Conservation (phyloP, 2,113 vertebrate genomes). For the Upupa epops region DNA sequence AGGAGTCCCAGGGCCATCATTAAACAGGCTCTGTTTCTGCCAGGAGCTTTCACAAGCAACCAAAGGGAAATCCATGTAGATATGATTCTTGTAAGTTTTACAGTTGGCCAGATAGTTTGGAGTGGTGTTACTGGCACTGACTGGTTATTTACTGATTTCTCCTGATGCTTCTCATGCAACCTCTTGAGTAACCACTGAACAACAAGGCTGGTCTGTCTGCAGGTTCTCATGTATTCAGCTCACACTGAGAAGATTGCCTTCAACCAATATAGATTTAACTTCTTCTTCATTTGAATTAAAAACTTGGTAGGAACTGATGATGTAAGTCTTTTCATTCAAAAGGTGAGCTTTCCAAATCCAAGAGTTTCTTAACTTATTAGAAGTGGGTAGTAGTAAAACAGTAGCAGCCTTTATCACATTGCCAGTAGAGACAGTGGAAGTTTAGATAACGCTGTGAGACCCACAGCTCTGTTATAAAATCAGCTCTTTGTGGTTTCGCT, state of each 20-base stretch:
- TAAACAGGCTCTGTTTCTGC: neutral
- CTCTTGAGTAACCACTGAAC: neutral
- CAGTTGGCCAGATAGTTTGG: neutral
- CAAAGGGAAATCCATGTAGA: neutral
- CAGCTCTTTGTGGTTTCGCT: slow-evolving; percentile 1
- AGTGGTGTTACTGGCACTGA: neutral
- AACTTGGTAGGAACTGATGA: neutral
- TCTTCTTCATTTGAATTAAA: neutral
- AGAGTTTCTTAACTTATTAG: neutral
- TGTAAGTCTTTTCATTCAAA: neutral
- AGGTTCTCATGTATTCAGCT: neutral
- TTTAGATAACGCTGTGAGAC: neutral
- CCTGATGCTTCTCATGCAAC: neutral
- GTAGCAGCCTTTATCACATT: neutral
- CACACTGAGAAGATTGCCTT: neutral
- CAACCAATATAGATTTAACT: neutral
- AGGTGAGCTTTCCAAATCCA: neutral
- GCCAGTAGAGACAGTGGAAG: neutral
- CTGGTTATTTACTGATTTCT: neutral
- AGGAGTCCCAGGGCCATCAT: neutral
- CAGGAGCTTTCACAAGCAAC: neutral
- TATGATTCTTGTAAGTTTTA: neutral
- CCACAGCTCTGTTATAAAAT: neutral
- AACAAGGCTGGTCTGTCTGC: neutral
- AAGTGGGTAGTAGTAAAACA: neutral